Base-by-base conservation (phyloP, 2,113 vertebrate species). In the Mus spicilegus region DNA sequence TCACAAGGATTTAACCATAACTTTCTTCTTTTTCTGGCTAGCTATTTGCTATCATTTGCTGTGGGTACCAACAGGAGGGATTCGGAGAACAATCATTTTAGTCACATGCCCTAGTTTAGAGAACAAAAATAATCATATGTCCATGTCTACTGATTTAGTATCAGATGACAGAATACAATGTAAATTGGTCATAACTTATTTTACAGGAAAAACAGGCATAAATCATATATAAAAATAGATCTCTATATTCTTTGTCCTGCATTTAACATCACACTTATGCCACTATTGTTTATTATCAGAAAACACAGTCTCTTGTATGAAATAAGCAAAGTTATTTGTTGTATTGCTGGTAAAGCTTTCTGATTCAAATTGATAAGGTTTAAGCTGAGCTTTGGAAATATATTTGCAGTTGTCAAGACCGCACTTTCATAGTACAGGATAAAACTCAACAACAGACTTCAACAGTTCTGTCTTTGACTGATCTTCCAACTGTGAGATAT, bases 301-400 rank as follows among this genome's bases (percentile, higher is more conserved):
- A 95, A 96, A 84, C 4, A 70, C 33, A 87, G n/a, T 89, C 73
- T 58, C 13, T 19, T 85, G 92, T 87, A 33, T 75, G 84, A 95
- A 33, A 39, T 46, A 90, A 78, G 80, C 46, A 13, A 84, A 76
- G 73, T 89, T 86, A 81, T 10, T n/a, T 63, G 2, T 30, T 76
- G 14, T 86, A 82, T 65, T 36, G 14, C 61, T 90, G 33, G 26
- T 86, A 82, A 93, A 77, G n/a, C 22, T 82, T 94, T 94, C 91
- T 95, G 56, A 90, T 72, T 92, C 87, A 95, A 90, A 94, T 92
- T 92, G 16, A 12, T 78, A 82, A 87, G 67, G 36, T 49, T 70
- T 84, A 61, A 77, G 2, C 54, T 93, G 73, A 82, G 54, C 39
- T 94, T 89, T 94, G 14, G 36, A 85, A 46, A 65, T 65, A 85